Evolutionary conservation across 1,140 invertebrate genomes (phyloP).

Genomic region (Aphaenogaster floridana): DNA sequence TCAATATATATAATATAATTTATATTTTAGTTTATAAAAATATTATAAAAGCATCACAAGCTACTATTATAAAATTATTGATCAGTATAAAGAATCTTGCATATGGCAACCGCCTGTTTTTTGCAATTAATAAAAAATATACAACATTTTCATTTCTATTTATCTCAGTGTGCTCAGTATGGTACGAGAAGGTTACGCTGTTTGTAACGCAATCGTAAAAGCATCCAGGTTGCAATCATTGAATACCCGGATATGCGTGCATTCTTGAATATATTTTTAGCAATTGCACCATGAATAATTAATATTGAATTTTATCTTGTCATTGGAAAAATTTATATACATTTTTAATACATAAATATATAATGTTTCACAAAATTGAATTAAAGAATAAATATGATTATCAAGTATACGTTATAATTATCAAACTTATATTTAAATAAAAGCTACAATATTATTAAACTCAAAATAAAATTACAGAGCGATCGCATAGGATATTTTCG

Average conservation of each 20-base stretch:
- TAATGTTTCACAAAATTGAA: background rate
- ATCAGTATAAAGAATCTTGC: background rate
- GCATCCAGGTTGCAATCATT: background rate
- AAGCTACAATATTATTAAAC: background rate
- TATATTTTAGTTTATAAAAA: slow-evolving; percentile 20
- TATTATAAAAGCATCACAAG: background rate
- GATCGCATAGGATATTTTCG: background rate
- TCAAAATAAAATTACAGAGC: background rate
- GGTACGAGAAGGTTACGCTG: slow-evolving; percentile 12
- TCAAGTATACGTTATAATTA: background rate
- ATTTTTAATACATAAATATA: background rate
- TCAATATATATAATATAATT: background rate
- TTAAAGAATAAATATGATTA: slow-evolving; percentile 4
- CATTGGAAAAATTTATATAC: background rate
- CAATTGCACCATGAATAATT: background rate
- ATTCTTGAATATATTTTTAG: slow-evolving; percentile 7
- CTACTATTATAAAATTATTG: background rate
- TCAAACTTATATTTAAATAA: background rate
- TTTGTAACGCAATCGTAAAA: slow-evolving; percentile 5
- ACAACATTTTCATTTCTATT: slow-evolving; percentile 27
- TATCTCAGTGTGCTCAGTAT: background rate
- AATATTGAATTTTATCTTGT: background rate
- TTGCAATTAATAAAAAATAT: slow-evolving; percentile 1
- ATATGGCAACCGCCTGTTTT: background rate
- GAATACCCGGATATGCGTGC: background rate